phyloP scores from a whole-genome alignment of 2,113 vertebrate species.

The Centropus unirufus region DNA sequence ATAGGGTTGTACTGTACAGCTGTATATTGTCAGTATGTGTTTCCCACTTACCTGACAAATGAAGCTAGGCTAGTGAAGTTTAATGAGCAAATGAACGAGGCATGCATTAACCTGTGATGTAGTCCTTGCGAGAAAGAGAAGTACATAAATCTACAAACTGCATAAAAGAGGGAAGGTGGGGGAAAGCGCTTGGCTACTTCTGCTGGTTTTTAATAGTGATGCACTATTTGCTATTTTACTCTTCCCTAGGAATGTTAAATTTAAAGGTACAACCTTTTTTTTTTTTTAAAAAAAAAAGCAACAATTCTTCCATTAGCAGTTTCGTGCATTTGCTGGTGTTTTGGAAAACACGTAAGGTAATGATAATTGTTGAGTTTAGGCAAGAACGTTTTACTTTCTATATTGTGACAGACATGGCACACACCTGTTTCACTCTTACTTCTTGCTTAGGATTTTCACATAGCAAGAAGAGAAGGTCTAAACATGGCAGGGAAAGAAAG shows the following conservation, averaged over 20 bases:
- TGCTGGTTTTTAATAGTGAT: background rate
- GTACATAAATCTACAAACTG: background rate
- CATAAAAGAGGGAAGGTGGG: background rate
- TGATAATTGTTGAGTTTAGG: background rate
- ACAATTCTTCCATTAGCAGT: background rate
- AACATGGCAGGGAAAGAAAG: background rate
- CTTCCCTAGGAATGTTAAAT: slow-evolving; percentile 5
- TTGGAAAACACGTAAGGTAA: background rate
- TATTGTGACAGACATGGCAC: background rate
- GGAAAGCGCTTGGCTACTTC: background rate
- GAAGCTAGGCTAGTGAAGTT: background rate
- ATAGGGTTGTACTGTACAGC: background rate
- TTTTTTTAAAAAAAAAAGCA: background rate
- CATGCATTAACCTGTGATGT: background rate
- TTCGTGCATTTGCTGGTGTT: background rate
- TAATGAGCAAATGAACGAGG: background rate
- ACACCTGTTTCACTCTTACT: background rate
- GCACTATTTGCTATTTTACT: background rate
- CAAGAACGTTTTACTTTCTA: background rate
- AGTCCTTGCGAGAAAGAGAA: background rate
- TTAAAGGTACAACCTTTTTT: background rate
- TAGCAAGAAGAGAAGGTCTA: background rate
- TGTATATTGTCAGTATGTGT: background rate
- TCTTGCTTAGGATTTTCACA: background rate
- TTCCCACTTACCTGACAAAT: background rate